Evolutionary conservation across 2,113 vertebrate genomes (phyloP).

Genomic region (Synodontis membranacea): DNA sequence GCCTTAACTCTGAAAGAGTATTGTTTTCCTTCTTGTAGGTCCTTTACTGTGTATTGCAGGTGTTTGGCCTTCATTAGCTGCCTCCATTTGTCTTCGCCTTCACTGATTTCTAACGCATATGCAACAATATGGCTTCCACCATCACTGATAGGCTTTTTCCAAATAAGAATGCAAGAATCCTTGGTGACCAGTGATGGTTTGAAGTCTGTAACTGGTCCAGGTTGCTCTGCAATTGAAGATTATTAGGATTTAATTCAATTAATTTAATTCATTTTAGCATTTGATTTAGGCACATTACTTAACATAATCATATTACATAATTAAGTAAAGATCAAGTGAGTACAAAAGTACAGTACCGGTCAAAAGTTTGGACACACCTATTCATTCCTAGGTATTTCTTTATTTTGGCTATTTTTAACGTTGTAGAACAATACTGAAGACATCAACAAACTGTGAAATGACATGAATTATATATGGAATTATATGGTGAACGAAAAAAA

Average conservation of each 20-base stretch:
- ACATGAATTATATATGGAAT: too few species aligned
- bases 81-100: slow-evolving; percentile 86
- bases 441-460: too few species aligned
- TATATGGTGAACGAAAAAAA: too few species aligned
- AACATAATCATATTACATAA: not conserved
- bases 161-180: slow-evolving; percentile 83
- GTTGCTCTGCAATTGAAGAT: slow-evolving; percentile 79
- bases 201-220: slow-evolving; percentile 90
- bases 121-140: slow-evolving; percentile 88
- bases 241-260: not conserved
- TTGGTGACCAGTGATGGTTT: slow-evolving; percentile 83
- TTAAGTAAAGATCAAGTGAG: not conserved
- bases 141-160: slow-evolving; percentile 93
- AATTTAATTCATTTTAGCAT: too few species aligned
- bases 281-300: not conserved
- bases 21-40: slow-evolving; percentile 87
- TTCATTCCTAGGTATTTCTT: too few species aligned
- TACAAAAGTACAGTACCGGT: too few species aligned
- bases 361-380: too few species aligned
- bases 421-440: too few species aligned
- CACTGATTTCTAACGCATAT: slow-evolving; percentile 84
- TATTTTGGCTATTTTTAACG: too few species aligned
- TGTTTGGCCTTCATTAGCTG: slow-evolving; percentile 83
- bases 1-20: slow-evolving; percentile 90
- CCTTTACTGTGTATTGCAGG: slow-evolving; percentile 77